Base-by-base conservation (phyloP, 2,797 vertebrate species). In the Mormyrops boulengeri region DNA sequence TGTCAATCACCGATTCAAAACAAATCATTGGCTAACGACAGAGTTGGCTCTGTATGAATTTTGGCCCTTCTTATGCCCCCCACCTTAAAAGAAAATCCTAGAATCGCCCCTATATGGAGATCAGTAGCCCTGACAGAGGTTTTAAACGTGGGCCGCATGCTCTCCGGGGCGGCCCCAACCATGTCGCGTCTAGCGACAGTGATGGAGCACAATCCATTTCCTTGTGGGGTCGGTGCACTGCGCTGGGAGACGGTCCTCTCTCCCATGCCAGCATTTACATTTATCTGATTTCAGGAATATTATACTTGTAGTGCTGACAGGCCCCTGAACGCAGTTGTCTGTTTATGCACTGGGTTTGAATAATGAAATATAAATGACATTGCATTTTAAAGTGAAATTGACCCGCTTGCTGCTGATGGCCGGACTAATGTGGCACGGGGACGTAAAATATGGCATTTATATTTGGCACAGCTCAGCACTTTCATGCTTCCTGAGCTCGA, bases 381-480 rank as follows among this genome's bases (percentile, higher is more conserved):
- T 88, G 87, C 47, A 90, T 88, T 84, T 26, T 50, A 91, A 91
- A 89, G 87, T 86, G 89, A 93, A 92, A 91, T 91, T 85, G 90
- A 89, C 90, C 87, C 4, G 85, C 57, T 80, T 2, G 47, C 86
- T 57, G 69, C 89, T 89, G 90, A 91, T 92, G 91, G 88, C 89
- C 89, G 69, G 87, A 89, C 66, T 90, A 87, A 92, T 93, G 91
- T 92, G 88, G 90, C 62, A 73, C 88, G 57, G 87, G 62, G 57
- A 90, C 89, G 89, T 93, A 91, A 92, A 92, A 93, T 92, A 91
- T 90, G 88, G 73, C 69, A 88, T 89, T 88, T 87, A 44, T 88
- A 86, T 73, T 87, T 90, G 47, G 41, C 34, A 84, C 53, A 50
- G 73, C 89, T 89, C 91, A 91, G 91, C 91, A 44, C 52, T 89